These are phyloP conservation scores for Antitype chi DNA, from an alignment of 2,888 invertebrate genomes.

Conservation along the genomic window DNA sequence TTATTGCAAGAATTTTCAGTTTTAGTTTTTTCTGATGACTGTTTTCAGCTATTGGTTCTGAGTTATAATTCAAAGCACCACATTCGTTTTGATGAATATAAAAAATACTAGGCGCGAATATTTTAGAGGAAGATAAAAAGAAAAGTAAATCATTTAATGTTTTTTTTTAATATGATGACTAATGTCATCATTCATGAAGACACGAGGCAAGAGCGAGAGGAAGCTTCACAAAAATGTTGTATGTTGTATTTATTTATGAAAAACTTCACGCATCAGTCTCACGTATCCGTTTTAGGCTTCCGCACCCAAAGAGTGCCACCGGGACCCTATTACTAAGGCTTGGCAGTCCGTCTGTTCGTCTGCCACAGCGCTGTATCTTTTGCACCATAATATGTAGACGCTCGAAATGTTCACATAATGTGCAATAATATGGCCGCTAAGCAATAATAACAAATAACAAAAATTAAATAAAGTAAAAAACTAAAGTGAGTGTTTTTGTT, in stretches of 20 bases:
- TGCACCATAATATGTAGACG: too few relatives aligned
- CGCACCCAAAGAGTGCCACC: not conserved
- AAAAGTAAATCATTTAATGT: constrained; percentile 19
- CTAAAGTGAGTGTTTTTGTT: not conserved
- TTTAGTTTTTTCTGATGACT: constrained; percentile 3
- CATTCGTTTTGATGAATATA: constrained; percentile 14
- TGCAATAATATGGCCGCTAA: not conserved
- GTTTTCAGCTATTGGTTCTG: constrained; percentile 26
- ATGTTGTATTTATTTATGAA: not conserved
- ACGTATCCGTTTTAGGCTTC: not conserved
- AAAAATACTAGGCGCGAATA: constrained; percentile 16
- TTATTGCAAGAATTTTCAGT: not conserved
- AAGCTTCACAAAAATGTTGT: constrained; percentile 19
- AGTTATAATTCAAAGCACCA: constrained; percentile 4
- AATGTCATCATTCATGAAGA: constrained; percentile 23
- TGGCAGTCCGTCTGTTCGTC: too few relatives aligned
- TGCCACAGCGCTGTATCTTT: too few relatives aligned
- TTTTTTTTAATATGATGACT: constrained; percentile 17
- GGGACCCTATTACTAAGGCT: too few relatives aligned
- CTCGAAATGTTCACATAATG: not conserved
- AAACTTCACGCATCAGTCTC: not conserved
- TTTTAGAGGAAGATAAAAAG: constrained; percentile 26
- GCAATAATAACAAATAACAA: not conserved
- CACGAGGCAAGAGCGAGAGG: constrained; percentile 10
- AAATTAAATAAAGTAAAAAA: not conserved